Conservation (phyloP, 2,113 vertebrate species). For the Rhynchomys soricoides region DNA sequence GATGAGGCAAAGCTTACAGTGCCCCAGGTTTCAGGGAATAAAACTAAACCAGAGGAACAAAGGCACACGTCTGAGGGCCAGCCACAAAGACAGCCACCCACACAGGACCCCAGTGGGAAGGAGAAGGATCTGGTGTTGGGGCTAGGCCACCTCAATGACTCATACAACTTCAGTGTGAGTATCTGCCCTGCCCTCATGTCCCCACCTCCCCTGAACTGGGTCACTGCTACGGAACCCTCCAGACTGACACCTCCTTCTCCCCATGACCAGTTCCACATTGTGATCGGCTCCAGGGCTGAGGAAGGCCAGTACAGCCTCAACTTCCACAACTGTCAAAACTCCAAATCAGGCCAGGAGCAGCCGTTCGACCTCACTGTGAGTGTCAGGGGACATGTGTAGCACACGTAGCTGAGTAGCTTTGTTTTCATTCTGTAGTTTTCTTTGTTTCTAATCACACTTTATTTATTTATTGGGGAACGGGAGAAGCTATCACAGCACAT, state of each 20-base stretch:
- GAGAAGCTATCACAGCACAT: not conserved
- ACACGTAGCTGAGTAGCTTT: not conserved
- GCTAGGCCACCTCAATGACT: constrained; percentile 75
- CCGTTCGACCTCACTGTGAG: constrained; percentile 88
- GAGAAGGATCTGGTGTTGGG: constrained; percentile 65
- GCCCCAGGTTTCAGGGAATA: constrained; percentile 11
- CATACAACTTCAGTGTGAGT: constrained; percentile 90
- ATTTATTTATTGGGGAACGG: not conserved
- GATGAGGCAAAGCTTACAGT: not conserved
- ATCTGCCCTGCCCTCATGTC: fast-evolving
- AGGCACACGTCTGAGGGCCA: not conserved
- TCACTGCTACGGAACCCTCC: fast-evolving
- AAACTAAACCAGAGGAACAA: fast-evolving
- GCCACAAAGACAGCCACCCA: not conserved
- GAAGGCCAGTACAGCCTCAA: constrained; percentile 90
- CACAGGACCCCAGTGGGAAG: constrained; percentile 68
- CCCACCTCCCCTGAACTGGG: not conserved
- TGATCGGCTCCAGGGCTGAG: constrained; percentile 77
- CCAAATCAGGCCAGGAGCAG: fast-evolving
- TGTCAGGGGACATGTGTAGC: fast-evolving
- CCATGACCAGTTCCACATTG: constrained; percentile 85
- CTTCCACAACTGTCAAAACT: constrained; percentile 89
- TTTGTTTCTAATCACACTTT: not conserved
- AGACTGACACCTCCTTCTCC: not conserved
- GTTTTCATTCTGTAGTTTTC: too few species aligned